A percentile compares a stretch with the other conserved stretches of the same genome.
Conservation (phyloP, 2,113 vertebrate species). For the Tragelaphus imberbis region DNA sequence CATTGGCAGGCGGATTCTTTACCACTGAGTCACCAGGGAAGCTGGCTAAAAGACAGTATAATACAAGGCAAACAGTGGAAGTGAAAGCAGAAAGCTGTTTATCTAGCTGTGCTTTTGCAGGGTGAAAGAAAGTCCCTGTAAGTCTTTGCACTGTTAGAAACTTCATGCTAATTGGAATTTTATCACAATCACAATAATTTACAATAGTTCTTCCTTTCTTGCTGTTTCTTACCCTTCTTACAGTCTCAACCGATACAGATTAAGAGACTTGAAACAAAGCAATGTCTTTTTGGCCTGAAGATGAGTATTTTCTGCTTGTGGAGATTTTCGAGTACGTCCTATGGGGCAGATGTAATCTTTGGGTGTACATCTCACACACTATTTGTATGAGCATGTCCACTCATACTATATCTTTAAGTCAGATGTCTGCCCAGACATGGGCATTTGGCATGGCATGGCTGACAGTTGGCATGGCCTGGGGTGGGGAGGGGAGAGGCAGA, state of each 20-base stretch:
- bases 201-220: not conserved
- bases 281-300: not conserved
- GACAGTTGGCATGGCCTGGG: not conserved
- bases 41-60: not conserved
- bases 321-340: not conserved
- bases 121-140: not conserved
- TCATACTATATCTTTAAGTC: not conserved
- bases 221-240: not conserved
- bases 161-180: not conserved
- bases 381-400: not conserved
- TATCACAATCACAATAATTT: not conserved
- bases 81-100: not conserved
- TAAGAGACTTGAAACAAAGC: not conserved
- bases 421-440: not conserved
- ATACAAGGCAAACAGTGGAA: not conserved
- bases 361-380: not conserved
- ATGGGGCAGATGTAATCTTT: not conserved
- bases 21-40: not conserved
- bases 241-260: not conserved
- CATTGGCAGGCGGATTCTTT: not conserved
- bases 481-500: not conserved
- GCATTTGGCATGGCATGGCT: not conserved
- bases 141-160: not conserved
- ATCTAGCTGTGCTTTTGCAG: not conserved
- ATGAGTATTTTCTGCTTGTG: not conserved